These are phyloP conservation scores for Phalanger gymnotis DNA, from an alignment of 2,797 vertebrate genomes.

Conservation along the genomic window DNA sequence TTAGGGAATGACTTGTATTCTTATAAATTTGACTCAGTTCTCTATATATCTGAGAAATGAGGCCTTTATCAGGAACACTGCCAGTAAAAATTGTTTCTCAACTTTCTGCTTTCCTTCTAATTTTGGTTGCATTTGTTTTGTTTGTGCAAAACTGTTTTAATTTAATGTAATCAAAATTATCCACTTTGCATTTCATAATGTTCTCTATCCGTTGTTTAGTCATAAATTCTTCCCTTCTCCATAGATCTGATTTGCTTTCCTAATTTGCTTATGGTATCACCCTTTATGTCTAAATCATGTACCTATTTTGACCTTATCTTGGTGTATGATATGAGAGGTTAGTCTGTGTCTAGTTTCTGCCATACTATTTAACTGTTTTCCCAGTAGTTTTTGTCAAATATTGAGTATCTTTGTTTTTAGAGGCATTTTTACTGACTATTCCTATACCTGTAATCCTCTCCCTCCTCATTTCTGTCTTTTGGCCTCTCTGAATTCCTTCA, in stretches of 20 bases:
- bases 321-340: neutral
- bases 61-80: no score
- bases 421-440: neutral
- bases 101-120: no score
- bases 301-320: neutral
- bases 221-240: neutral
- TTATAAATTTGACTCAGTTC: no score
- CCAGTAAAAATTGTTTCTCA: no score
- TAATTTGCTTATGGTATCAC: no score
- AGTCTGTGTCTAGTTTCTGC: neutral
- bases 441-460: neutral
- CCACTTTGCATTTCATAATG: neutral
- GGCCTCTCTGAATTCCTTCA: neutral
- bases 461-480: neutral
- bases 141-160: no score
- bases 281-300: neutral
- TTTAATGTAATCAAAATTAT: no score
- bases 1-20: no score
- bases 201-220: neutral
- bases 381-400: neutral
- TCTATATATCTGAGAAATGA: no score
- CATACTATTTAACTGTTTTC: neutral
- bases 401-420: neutral
- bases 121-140: no score
- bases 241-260: neutral